Base-by-base conservation (phyloP, 2,888 invertebrate species). In the Diaphora mendica region DNA sequence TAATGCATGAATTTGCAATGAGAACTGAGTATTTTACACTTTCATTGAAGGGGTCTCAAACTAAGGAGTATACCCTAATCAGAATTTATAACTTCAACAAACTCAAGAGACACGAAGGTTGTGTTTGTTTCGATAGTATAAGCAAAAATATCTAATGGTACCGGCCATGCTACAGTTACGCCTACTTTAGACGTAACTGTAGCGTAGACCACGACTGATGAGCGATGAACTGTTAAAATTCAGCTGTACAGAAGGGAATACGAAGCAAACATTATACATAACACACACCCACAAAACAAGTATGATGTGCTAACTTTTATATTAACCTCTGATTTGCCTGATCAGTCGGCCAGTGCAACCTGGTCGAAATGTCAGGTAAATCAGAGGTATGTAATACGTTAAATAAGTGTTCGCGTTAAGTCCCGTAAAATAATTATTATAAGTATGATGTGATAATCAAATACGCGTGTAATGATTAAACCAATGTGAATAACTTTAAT, bases 401-500 rank as follows among this genome's bases (percentile, higher is more conserved):
- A n/a, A n/a, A n/a, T n/a, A n/a, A n/a, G n/a, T n/a, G n/a, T n/a
- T n/a, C n/a, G n/a, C n/a, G n/a, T n/a, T n/a, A n/a, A n/a, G n/a
- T n/a, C n/a, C n/a, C n/a, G n/a, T n/a, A n/a, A n/a, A n/a, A n/a
- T n/a, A n/a, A n/a, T n/a, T n/a, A n/a, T n/a, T 33, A 33, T 33
- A 44, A 9, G 0, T 68, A 33, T 39, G 48, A 48, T 68, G 55
- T 23, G 5, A 64, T 64, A 35, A 71, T 30, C 64, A 39, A 35
- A 51, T 68, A 68, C 48, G 42, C 51, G 17, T 55, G 13, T 48
- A 64, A 77, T 75, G 70, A 76, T 82, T 75, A 65, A 77, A 77
- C 78, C 76, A 79, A 81, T 76, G 75, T 73, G 75, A 68, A 79
- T 72, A 73, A 82, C 76, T 77, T 80, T 81, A 82, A 85, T 87